Evolutionary conservation across 2,797 vertebrate species (phyloP).

Genomic region (Cygnus olor): DNA sequence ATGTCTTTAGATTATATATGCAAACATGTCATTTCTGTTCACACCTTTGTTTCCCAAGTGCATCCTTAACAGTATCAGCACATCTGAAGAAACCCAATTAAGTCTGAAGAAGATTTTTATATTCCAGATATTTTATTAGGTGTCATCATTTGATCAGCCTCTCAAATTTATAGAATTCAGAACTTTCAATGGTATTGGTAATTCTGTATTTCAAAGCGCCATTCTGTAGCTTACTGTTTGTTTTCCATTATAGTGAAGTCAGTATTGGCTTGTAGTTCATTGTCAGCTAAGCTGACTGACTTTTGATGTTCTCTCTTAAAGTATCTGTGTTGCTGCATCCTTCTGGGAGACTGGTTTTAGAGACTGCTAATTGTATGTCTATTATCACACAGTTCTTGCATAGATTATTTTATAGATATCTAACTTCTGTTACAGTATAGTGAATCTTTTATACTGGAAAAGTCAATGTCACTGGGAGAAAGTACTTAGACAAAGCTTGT

Average conservation of each 20-base stretch:
- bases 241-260: neutral
- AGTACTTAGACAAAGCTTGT: conserved; percentile 38
- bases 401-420: neutral
- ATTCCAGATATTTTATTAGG: neutral
- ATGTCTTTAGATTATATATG: neutral
- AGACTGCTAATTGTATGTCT: neutral
- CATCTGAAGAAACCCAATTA: neutral
- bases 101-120: neutral
- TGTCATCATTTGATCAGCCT: neutral
- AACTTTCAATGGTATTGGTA: neutral
- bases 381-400: neutral
- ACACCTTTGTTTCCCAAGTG: neutral
- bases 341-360: neutral
- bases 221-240: neutral
- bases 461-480: conserved; percentile 4
- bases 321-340: neutral
- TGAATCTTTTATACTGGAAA: conserved; percentile 12
- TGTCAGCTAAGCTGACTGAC: neutral
- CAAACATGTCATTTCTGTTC: neutral
- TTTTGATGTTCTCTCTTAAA: neutral
- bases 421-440: neutral
- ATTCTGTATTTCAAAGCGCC: neutral
- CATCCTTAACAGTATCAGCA: neutral
- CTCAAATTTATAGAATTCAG: neutral
- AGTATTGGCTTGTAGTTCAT: neutral